Evolutionary conservation across 2,888 invertebrate genomes (phyloP), one percentile per base, ranked within the genome.

Genomic region (Panopea generosa): DNA sequence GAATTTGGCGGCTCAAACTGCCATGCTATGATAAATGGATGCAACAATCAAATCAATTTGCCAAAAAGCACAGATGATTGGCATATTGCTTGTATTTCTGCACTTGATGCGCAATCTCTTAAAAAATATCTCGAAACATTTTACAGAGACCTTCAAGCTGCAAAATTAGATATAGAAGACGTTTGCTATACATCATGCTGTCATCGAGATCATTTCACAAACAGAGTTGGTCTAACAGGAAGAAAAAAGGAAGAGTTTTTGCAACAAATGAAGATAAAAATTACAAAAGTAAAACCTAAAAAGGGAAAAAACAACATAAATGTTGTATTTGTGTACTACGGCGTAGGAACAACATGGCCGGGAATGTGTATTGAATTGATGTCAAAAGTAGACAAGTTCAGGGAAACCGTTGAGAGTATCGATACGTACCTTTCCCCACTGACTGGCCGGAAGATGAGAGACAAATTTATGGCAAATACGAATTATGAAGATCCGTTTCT

Each of bases 301-400:
- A 29, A 18, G 14, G 1, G 6, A 50, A 18, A 27, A 52, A 27
- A 22, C 29, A 33, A 11, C 33, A 33, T 11, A 4, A 52, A 71
- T 0, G 33, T 86, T 7, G 62, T 87, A 3, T 89, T 86, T 62
- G 86, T 89, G 6, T 90, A 84, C 63, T 81, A 86, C 76, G 90
- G 90, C 1, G 87, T 87, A 67, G 88, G 90, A 7, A 88, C 87
- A 24, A 56, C 81, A 6, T 89, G 88, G 88, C 62, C 56, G n/a
- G 86, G 87, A 3, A 89, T 90, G 89, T 85, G 88, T 27, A 60
- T 62, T 50, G 82, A 84, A 55, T 40, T 87, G 56, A 73, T 86
- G 59, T 18, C 33, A 7, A 66, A 57, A 40, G 70, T 74, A 29
- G 33, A 49, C 1, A 59, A 79, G 0, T 89, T 89, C 59, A 56